Evolutionary conservation across 2,888 invertebrate species (phyloP).

Genomic region (Gnatocerus cornutus): DNA sequence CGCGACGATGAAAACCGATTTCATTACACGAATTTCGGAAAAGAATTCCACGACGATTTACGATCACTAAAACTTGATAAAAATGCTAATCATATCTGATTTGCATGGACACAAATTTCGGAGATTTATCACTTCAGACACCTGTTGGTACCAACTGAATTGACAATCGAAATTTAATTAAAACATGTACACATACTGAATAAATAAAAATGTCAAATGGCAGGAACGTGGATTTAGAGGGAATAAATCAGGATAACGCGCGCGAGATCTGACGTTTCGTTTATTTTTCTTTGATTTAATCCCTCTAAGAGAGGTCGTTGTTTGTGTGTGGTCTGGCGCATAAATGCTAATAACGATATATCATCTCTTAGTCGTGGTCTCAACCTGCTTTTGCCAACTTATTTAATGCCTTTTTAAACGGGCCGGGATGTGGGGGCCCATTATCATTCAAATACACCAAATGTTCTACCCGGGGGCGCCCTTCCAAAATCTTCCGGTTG

Average conservation of each 20-base stretch:
- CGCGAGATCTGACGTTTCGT: conserved; percentile 31
- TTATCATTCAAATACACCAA: too few relatives aligned
- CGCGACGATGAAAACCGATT: conserved; percentile 61
- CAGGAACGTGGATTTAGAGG: conserved; percentile 44
- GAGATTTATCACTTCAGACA: conserved; percentile 44
- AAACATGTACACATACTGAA: conserved; percentile 45
- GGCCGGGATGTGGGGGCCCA: conserved; percentile 5
- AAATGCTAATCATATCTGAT: conserved; percentile 50
- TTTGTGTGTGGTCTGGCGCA: conserved; percentile 54
- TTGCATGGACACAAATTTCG: conserved; percentile 40
- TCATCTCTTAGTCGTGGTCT: conserved; percentile 49
- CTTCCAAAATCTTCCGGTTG: too few relatives aligned
- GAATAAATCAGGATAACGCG: conserved; percentile 50
- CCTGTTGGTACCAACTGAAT: conserved; percentile 47
- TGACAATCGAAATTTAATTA: conserved; percentile 50
- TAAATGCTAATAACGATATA: conserved; percentile 56
- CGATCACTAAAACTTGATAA: conserved; percentile 46
- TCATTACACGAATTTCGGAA: conserved; percentile 56
- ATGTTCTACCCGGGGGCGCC: too few relatives aligned
- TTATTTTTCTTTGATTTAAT: conserved; percentile 49
- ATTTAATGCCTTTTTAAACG: conserved; percentile 43
- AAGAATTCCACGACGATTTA: conserved; percentile 42
- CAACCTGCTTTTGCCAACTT: conserved; percentile 47
- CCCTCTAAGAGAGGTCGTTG: conserved; percentile 43
- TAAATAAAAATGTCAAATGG: conserved; percentile 50